Conservation (phyloP, 64 coral and sea anemone species). For the Platygyra sinensis region DNA sequence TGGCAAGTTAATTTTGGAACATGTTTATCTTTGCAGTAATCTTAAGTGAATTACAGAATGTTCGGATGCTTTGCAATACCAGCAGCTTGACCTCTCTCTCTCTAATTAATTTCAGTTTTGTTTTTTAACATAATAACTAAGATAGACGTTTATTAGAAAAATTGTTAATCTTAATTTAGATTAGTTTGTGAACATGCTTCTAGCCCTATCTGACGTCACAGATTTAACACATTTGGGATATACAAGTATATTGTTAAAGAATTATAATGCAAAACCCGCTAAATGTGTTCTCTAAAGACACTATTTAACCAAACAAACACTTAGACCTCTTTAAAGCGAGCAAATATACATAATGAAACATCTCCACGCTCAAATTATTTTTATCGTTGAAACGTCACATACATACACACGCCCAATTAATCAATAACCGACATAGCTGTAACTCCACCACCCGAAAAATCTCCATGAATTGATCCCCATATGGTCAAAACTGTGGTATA, state of each 20-base stretch:
- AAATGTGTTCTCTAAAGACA: constrained; percentile 15
- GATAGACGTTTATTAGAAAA: background rate
- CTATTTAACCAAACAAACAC: constrained; percentile 48
- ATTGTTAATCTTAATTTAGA: background rate
- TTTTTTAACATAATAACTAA: background rate
- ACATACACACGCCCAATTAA: background rate
- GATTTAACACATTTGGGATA: background rate
- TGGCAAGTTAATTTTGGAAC: background rate
- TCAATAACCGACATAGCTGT: background rate
- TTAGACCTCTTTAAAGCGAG: constrained; percentile 7
- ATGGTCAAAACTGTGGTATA: no score
- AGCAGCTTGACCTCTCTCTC: background rate
- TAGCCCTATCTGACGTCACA: background rate
- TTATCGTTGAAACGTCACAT: background rate
- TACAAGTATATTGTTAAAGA: background rate
- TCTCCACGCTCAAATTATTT: background rate
- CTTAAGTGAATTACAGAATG: constrained; percentile 5
- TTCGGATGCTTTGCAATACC: constrained; percentile 24
- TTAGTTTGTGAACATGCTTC: background rate
- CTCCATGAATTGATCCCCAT: background rate
- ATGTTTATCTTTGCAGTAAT: constrained; percentile 22
- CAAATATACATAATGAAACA: constrained; percentile 29
- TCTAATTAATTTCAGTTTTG: background rate
- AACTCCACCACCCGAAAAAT: background rate
- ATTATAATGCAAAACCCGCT: background rate